phyloP scores from a whole-genome alignment of 2,888 invertebrate species.

The Eubasilissa splendida region DNA sequence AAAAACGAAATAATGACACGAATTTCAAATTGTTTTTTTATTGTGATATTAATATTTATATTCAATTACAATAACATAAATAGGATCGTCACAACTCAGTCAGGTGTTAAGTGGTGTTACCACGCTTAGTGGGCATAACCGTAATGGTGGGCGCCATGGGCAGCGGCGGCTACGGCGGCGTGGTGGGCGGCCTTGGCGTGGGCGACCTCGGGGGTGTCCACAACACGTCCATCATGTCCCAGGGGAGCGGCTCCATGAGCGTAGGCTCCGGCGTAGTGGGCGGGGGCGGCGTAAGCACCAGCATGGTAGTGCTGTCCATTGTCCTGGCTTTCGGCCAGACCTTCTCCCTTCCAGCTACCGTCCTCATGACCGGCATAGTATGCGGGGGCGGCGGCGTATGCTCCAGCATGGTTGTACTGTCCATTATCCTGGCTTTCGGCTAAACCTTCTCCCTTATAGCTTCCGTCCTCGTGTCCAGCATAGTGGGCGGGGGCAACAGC shows the following conservation, averaged over 20 bases:
- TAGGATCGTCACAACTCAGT: too few species aligned
- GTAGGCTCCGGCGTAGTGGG: slow-evolving; percentile 73
- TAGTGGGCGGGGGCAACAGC: background rate
- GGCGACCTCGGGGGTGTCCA: slow-evolving; percentile 75
- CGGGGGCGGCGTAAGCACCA: slow-evolving; percentile 64
- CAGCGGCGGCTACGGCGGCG: slow-evolving; percentile 34
- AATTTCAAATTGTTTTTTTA: too few species aligned
- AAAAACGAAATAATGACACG: too few species aligned
- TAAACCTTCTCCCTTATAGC: slow-evolving; percentile 26
- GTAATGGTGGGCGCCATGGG: slow-evolving; percentile 62
- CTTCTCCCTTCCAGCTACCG: slow-evolving; percentile 58
- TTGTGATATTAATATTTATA: background rate
- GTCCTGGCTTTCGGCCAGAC: slow-evolving; percentile 34
- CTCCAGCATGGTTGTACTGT: background rate
- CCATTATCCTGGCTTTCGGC: slow-evolving; percentile 19
- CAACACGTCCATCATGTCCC: slow-evolving; percentile 73
- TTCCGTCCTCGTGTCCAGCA: slow-evolving; percentile 14
- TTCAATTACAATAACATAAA: background rate
- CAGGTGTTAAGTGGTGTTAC: background rate
- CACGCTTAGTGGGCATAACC: slow-evolving; percentile 50
- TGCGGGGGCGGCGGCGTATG: background rate
- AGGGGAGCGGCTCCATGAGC: slow-evolving; percentile 68
- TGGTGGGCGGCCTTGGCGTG: slow-evolving; percentile 44
- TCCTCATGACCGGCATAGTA: slow-evolving; percentile 61
- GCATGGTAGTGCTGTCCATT: background rate